These are phyloP conservation scores for Prosapia bicincta DNA, from an alignment of 2,888 invertebrate species.

Conservation along the genomic window DNA sequence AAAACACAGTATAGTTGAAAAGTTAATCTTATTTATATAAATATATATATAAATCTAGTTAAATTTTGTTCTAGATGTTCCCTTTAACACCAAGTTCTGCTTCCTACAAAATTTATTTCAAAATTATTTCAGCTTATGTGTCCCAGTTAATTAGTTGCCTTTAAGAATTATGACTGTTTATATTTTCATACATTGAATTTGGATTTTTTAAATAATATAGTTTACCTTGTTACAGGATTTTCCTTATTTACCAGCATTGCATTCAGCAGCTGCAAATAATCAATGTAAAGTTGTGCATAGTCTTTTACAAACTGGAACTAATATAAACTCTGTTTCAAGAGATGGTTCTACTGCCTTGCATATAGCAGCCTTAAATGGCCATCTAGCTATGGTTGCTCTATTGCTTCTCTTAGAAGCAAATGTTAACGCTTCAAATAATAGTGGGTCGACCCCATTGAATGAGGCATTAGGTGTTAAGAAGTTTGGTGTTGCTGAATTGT, in stretches of 20 bases:
- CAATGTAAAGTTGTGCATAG: background rate
- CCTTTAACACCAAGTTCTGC: too few species aligned
- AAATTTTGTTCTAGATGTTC: too few species aligned
- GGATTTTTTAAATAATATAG: background rate
- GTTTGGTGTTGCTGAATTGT: background rate
- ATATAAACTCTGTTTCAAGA: background rate
- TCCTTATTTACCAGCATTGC: background rate
- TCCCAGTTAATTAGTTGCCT: too few species aligned
- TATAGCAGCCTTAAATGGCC: background rate
- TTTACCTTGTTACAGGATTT: background rate
- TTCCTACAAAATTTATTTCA: too few species aligned
- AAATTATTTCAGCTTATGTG: too few species aligned
- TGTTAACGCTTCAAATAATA: background rate
- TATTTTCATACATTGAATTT: too few species aligned
- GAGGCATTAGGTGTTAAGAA: background rate
- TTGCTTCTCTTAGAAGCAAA: background rate
- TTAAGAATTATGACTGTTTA: too few species aligned
- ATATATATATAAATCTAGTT: too few species aligned
- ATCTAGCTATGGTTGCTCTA: background rate
- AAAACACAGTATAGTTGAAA: too few species aligned
- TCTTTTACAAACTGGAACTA: background rate
- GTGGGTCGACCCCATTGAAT: background rate
- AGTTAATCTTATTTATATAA: too few species aligned
- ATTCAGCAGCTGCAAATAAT: background rate
- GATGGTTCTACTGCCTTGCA: background rate